Conservation (phyloP, 2,113 vertebrate species). For the Bettongia penicillata region DNA sequence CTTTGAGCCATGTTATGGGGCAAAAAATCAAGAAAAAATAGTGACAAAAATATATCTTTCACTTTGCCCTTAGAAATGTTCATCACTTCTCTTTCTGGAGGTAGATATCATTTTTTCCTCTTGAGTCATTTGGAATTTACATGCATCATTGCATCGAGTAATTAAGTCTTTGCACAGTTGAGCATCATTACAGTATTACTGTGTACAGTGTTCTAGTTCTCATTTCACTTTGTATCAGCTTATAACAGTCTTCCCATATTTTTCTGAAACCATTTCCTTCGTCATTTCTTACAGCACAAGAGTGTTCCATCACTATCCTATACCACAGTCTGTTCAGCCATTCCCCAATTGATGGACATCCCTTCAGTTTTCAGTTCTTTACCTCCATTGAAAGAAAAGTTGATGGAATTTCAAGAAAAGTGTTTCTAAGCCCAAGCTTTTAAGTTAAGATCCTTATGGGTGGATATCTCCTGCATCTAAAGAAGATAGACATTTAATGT, state of each 20-base stretch:
- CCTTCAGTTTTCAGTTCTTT: neutral
- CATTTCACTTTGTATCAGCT: neutral
- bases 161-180: neutral
- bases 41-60: neutral
- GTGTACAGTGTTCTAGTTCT: neutral
- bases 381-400: neutral
- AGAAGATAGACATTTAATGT: neutral
- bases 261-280: neutral
- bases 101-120: neutral
- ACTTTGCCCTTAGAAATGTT: neutral
- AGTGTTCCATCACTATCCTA: neutral
- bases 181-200: neutral
- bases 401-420: neutral
- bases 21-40: neutral
- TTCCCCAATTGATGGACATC: neutral
- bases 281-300: neutral
- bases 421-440: neutral
- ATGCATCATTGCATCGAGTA: neutral
- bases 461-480: neutral
- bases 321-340: neutral
- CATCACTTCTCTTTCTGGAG: neutral
- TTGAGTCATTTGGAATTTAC: neutral
- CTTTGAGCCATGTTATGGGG: neutral
- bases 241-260: neutral
- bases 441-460: neutral